Conservation (phyloP, 1,140 invertebrate genomes). For the Pseudachorutes palmiensis region DNA sequence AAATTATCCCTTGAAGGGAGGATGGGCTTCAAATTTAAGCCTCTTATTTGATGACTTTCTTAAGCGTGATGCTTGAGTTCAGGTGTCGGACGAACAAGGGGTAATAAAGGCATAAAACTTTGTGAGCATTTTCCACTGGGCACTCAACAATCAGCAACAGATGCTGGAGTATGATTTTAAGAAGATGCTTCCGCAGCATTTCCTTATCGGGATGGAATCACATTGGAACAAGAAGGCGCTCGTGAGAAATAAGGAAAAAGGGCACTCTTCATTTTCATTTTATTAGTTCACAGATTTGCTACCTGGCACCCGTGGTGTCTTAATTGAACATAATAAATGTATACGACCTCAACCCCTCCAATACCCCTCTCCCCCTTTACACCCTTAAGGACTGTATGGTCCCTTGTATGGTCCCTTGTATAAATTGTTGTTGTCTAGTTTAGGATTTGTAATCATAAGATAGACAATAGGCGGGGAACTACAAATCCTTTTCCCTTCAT, state of each 20-base stretch:
- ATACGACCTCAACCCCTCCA: neutral
- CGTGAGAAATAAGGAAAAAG: neutral
- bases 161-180: neutral
- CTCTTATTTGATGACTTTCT: neutral
- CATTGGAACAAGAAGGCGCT: neutral
- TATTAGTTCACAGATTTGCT: slow-evolving; percentile 7
- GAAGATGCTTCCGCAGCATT: neutral
- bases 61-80: neutral
- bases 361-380: no score
- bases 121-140: neutral
- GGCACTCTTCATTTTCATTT: neutral
- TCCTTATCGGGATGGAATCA: neutral
- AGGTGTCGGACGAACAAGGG: neutral
- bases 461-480: slow-evolving; percentile 1
- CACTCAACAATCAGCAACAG: neutral
- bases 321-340: slow-evolving; percentile 11
- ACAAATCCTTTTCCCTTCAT: neutral
- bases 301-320: slow-evolving; percentile 11
- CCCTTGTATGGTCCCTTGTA: no score
- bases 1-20: neutral
- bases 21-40: neutral
- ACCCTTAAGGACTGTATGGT: no score
- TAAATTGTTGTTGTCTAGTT: neutral
- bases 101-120: slow-evolving; percentile 4
- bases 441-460: slow-evolving; percentile 12